These are phyloP conservation scores for Chymomyza procnemis DNA, from an alignment of 2,888 invertebrate species.

Conservation along the genomic window DNA sequence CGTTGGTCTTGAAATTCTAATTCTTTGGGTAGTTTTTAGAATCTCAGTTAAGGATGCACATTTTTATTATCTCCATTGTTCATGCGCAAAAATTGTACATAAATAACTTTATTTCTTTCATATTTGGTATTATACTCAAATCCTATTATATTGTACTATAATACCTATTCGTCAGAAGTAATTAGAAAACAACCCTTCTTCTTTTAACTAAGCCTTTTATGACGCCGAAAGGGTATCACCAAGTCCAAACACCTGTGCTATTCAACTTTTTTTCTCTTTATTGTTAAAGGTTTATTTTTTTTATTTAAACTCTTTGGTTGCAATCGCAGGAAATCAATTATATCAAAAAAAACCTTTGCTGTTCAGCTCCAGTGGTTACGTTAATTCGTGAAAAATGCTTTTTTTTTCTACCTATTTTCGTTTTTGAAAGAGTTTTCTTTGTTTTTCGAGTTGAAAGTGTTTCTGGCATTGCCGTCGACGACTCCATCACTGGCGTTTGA, in stretches of 20 bases:
- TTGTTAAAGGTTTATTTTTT: constrained; percentile 38
- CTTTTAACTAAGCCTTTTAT: neutral
- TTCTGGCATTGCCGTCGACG: constrained; percentile 6
- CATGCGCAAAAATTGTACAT: no score
- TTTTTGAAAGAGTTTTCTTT: constrained; percentile 21
- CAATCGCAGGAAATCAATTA: constrained; percentile 68
- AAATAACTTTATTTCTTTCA: no score
- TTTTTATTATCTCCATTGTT: no score
- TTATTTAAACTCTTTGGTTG: constrained; percentile 37
- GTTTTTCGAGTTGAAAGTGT: constrained; percentile 49
- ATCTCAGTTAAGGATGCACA: no score
- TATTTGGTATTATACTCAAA: no score
- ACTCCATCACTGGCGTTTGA: constrained; percentile 12
- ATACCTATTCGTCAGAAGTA: no score
- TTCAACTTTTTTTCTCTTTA: constrained; percentile 12
- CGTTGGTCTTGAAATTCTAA: no score
- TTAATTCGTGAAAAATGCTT: constrained; percentile 70
- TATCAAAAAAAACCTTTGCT: constrained; percentile 59
- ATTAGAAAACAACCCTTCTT: no score
- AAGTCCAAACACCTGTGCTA: neutral
- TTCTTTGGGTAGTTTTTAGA: no score
- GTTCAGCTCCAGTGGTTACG: constrained; percentile 64
- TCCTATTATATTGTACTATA: no score
- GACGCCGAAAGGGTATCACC: neutral
- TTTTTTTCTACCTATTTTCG: constrained; percentile 45